phyloP scores from a whole-genome alignment of 2,113 vertebrate genomes.

The Microcebus tavaratra region DNA sequence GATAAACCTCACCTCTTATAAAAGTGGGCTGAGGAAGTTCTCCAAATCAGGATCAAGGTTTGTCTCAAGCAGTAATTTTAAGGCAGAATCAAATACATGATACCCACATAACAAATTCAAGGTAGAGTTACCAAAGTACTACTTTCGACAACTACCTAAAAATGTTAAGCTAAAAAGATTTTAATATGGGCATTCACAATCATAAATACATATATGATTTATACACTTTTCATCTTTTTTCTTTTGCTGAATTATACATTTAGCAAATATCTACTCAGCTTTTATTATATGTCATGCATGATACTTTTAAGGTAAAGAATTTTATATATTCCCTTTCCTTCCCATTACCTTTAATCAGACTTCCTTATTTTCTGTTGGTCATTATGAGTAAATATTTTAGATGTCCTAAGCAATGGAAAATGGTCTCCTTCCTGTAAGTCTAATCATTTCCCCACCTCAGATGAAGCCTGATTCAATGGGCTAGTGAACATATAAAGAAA shows the following conservation, averaged over 20 bases:
- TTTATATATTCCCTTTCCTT: background rate
- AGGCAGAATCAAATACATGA: background rate
- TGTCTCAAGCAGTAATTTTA: background rate
- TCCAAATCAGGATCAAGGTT: background rate
- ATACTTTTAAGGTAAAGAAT: background rate
- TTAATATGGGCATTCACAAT: background rate
- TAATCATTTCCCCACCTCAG: background rate
- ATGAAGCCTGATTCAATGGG: background rate
- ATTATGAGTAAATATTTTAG: background rate
- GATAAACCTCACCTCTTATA: background rate
- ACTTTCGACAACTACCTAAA: background rate
- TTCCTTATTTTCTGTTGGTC: background rate
- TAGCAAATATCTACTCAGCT: background rate
- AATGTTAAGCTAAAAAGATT: background rate
- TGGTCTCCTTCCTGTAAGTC: background rate
- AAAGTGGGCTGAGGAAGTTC: background rate
- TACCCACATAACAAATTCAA: background rate
- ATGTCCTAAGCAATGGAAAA: background rate
- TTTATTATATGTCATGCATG: background rate
- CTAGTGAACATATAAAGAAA: background rate
- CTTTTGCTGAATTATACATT: background rate
- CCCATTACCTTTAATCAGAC: background rate
- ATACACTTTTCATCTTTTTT: background rate
- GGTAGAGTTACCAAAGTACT: background rate
- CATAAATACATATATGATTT: background rate